Conservation (phyloP, 2,797 vertebrate genomes). For the Eleutherodactylus coqui region DNA sequence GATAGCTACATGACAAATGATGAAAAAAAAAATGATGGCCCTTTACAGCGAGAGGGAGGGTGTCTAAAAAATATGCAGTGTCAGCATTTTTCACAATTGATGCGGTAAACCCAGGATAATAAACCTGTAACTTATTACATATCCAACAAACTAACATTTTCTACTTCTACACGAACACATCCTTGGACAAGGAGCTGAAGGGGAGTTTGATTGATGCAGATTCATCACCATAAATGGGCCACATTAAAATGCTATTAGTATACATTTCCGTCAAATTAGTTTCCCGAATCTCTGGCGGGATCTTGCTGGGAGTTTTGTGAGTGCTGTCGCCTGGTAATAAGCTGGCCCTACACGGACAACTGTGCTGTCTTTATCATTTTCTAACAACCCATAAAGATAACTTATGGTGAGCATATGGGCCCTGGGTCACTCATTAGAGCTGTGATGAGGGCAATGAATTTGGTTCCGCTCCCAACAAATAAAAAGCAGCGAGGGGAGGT, state of each 20-base stretch:
- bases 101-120: neutral
- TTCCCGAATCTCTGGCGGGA: neutral
- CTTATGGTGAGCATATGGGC: conserved; percentile 80
- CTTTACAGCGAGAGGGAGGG: neutral
- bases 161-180: neutral
- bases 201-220: conserved; percentile 1
- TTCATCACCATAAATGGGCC: neutral
- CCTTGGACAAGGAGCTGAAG: neutral
- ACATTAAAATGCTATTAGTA: conserved; percentile 35
- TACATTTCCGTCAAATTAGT: conserved; percentile 22
- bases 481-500: conserved; percentile 82
- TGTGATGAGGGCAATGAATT: conserved; percentile 33
- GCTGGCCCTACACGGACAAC: neutral
- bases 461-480: conserved; percentile 75
- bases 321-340: neutral
- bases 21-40: too few relatives aligned
- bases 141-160: neutral
- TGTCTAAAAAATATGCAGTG: neutral
- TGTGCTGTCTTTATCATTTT: conserved; percentile 75
- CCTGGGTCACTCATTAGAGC: conserved; percentile 78
- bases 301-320: conserved; percentile 20
- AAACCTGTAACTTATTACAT: neutral
- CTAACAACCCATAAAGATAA: conserved; percentile 84
- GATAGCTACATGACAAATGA: too few relatives aligned
- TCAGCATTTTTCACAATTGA: neutral